Base-by-base conservation (phyloP, 2,797 vertebrate species). In the Gymnopithys bicolor region DNA sequence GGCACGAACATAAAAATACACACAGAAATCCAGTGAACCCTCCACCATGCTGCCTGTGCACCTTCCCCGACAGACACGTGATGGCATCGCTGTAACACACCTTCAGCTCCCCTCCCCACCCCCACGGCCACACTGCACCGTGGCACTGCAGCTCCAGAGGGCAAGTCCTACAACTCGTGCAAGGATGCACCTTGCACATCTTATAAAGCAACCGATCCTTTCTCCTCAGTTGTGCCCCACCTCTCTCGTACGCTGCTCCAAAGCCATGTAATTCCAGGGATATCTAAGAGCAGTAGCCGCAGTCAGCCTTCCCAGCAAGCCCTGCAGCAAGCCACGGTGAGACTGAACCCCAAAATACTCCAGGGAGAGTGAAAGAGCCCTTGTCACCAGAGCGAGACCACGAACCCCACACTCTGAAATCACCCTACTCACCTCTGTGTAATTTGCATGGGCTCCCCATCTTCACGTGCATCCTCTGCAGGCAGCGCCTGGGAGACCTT, bases 351-450 rank as follows among this genome's bases (percentile, higher is more conserved):
- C 83, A 60, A 78, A 87, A 46, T 6, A 24, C 35, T 62, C 30
- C 28, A 15, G 21, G 25, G 41, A 41, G 35, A 51, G 24, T 4
- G 15, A 11, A 67, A 77, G 48, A 74, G 53, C 17, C 17, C 43
- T 18, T 6, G 22, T 23, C 27, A 63, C 24, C 11, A 75, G 32
- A 68, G 35, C 2, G 1, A 79, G 58, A 7, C 27, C 1, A 0
- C 8, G 41, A 59, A 16, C 12, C 33, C 37, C 53, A 59, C 1
- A 3, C 25, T 81, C 51, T 70, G 56, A 37, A 45, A 39, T 33
- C 22, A 37, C 27, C 13, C 17, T 52, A 64, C 97, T 98, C 91
- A 98, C 98, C 97, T 98, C 87, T 97, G 96, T 66, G 95, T 93
- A 62, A 85, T 89, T 71, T 97, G 94, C 91, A 96, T 95, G 79